Conservation (phyloP, 2,797 vertebrate species). For the Malurus leucopterus region DNA sequence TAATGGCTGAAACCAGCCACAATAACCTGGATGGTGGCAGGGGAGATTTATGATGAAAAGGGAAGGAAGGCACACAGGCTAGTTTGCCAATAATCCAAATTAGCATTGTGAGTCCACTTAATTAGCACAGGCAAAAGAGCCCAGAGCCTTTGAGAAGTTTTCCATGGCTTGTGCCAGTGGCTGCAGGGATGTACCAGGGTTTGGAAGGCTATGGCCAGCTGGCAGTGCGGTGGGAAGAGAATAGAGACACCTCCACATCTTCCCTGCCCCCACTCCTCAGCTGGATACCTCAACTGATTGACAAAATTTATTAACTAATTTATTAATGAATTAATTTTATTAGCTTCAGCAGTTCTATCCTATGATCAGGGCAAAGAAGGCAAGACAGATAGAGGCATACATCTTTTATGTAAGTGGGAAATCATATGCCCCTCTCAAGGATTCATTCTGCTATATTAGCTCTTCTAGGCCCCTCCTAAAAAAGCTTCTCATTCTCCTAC, state of each 20-base stretch:
- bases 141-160: neutral
- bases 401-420: constrained; percentile 29
- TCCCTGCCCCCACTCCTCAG: neutral
- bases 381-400: neutral
- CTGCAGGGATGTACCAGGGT: neutral
- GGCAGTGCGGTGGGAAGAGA: neutral
- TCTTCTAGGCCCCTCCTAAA: constrained; percentile 52
- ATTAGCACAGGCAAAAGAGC: neutral
- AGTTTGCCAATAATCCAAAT: constrained; percentile 7
- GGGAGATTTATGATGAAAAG: neutral
- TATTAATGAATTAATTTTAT: too few species aligned
- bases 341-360: neutral
- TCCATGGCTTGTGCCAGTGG: accelerated
- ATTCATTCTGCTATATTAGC: constrained; percentile 42
- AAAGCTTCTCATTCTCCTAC: constrained; percentile 54
- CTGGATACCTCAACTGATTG: neutral
- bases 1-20: neutral
- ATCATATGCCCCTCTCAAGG: neutral
- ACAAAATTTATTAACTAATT: neutral
- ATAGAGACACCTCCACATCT: neutral
- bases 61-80: neutral
- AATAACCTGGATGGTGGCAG: neutral
- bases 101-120: neutral
- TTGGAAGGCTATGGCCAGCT: accelerated
- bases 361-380: neutral